phyloP scores from a whole-genome alignment of 2,888 invertebrate genomes.

The Mythimna ferrago region DNA sequence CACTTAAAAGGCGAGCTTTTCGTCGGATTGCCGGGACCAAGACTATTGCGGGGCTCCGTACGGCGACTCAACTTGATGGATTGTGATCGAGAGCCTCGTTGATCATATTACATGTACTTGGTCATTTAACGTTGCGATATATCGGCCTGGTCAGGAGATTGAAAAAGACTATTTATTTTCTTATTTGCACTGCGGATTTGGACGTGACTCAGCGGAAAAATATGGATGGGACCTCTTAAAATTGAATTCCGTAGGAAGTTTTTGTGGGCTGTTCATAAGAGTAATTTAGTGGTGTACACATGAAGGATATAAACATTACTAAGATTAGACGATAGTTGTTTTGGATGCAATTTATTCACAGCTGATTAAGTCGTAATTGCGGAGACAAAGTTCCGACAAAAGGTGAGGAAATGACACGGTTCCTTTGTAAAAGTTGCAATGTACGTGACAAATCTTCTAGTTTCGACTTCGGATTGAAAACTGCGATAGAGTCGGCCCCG shows the following conservation, averaged over 20 bases:
- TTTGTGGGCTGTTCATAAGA: background rate
- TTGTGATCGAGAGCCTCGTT: constrained; percentile 86
- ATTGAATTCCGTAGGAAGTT: constrained; percentile 40
- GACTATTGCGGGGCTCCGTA: constrained; percentile 73
- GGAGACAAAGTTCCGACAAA: constrained; percentile 75
- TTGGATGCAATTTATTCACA: constrained; percentile 30
- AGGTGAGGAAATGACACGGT: constrained; percentile 87
- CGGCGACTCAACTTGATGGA: constrained; percentile 82
- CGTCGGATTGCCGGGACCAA: constrained; percentile 77
- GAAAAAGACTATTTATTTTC: constrained; percentile 70
- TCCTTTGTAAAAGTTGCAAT: constrained; percentile 87
- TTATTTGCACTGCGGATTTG: constrained; percentile 48
- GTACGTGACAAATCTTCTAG: constrained; percentile 90
- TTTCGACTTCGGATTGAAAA: constrained; percentile 89
- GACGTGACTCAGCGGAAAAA: constrained; percentile 51
- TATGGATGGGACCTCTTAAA: constrained; percentile 49
- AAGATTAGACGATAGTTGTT: background rate
- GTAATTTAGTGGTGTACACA: background rate
- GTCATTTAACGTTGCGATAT: constrained; percentile 82
- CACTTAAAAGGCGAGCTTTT: constrained; percentile 80
- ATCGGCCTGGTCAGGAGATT: constrained; percentile 72
- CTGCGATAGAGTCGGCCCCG: constrained; percentile 86
- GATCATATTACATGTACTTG: constrained; percentile 84
- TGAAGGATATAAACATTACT: background rate
- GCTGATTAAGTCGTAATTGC: constrained; percentile 70